phyloP scores from a whole-genome alignment of 1,140 invertebrate species.

The Cotesia typhae region DNA sequence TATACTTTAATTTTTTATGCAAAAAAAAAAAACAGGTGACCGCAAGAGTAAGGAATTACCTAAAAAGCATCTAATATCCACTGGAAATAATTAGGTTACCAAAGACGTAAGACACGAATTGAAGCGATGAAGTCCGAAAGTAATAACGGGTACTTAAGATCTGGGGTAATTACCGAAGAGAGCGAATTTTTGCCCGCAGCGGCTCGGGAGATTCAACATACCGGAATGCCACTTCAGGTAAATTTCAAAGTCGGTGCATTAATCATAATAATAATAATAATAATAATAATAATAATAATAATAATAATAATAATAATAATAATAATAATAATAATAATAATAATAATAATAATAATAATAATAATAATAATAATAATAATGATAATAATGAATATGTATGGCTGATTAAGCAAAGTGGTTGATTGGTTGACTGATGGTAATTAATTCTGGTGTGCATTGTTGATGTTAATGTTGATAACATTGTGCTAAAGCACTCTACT shows the following conservation, averaged over 20 bases:
- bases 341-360: neutral
- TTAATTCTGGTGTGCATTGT: no score
- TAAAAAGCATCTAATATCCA: neutral
- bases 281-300: no score
- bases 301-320: no score
- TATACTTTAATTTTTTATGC: no score
- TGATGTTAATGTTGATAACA: no score
- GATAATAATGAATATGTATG: no score
- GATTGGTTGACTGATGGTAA: no score
- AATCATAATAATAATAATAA: neutral
- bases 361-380: neutral
- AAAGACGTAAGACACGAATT: conserved; percentile 23
- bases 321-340: no score
- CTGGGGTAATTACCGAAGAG: conserved; percentile 49
- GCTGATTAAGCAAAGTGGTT: no score
- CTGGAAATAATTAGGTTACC: conserved; percentile 22
- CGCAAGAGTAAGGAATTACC: no score
- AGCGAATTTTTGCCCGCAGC: conserved; percentile 43
- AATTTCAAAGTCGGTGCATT: neutral
- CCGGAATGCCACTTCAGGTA: conserved; percentile 53
- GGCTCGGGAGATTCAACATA: conserved; percentile 37
- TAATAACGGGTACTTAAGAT: conserved; percentile 57
- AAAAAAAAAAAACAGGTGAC: no score
- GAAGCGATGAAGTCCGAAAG: conserved; percentile 47
- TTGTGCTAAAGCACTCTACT: no score